phyloP scores from a whole-genome alignment of 2,797 vertebrate species.

The Hoplostethus atlanticus region DNA sequence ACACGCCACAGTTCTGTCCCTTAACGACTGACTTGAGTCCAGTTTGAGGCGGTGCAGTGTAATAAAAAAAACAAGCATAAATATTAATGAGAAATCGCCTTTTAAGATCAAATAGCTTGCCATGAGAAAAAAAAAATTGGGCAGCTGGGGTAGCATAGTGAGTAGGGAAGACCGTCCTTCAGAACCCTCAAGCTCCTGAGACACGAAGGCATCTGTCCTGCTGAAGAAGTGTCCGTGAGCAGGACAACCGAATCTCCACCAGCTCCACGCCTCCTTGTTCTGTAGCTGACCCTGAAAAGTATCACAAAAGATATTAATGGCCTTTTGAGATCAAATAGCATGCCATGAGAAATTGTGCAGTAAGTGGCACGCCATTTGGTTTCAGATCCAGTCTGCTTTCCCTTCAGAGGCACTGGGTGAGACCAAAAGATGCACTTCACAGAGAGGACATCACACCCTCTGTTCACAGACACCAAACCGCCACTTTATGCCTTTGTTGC shows the following conservation, averaged over 20 bases:
- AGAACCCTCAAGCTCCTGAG: conserved; percentile 26
- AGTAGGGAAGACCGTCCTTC: conserved; percentile 18
- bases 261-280: too few relatives aligned
- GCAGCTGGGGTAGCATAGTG: conserved; percentile 5
- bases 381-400: conserved; percentile 58
- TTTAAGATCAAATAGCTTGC: conserved; percentile 63
- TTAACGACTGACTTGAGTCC: conserved; percentile 57
- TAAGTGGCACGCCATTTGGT: conserved; percentile 39
- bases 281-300: background rate
- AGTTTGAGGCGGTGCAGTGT: conserved; percentile 34
- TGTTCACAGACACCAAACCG: conserved; percentile 44
- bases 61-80: conserved; percentile 42
- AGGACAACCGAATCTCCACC: conserved; percentile 27
- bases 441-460: conserved; percentile 33
- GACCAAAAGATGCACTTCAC: conserved; percentile 36
- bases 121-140: conserved; percentile 12
- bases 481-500: conserved; percentile 41
- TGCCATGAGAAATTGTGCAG: conserved; percentile 66
- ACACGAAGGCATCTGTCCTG: conserved; percentile 40
- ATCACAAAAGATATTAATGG: conserved; percentile 66
- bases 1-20: conserved; percentile 1
- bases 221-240: conserved; percentile 38
- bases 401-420: conserved; percentile 50
- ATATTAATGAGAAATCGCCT: conserved; percentile 68
- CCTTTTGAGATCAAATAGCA: conserved; percentile 71